Evolutionary conservation across 2,113 vertebrate species (phyloP).

Genomic region (Rhabdornis inornatus): DNA sequence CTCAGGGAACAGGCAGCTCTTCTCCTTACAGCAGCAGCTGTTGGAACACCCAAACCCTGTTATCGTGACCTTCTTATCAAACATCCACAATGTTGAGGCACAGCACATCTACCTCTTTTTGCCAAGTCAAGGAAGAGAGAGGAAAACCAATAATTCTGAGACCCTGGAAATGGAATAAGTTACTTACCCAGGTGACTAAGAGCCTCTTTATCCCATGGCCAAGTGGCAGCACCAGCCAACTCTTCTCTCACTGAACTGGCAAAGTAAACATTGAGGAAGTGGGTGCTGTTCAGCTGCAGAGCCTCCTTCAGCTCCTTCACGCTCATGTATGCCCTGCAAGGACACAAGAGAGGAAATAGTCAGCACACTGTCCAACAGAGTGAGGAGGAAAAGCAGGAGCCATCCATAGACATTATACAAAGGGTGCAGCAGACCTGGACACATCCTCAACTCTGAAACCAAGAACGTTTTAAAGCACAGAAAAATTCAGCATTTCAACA

Average conservation of each 20-base stretch:
- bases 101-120: neutral
- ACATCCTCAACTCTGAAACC: neutral
- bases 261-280: conserved; percentile 94
- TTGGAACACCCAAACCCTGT: neutral
- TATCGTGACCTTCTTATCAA: neutral
- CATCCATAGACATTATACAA: neutral
- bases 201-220: conserved; percentile 98
- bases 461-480: accelerated
- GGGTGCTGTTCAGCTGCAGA: conserved; percentile 84
- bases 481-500: neutral
- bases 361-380: neutral
- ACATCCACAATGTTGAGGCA: neutral
- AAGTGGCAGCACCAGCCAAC: conserved; percentile 92
- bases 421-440: neutral
- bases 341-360: neutral
- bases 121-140: neutral
- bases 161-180: neutral
- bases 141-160: neutral
- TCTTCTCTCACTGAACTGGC: conserved; percentile 90
- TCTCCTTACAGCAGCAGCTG: neutral
- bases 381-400: neutral
- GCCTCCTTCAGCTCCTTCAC: conserved; percentile 93
- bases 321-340: conserved; percentile 89
- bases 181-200: conserved; percentile 84
- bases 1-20: neutral